Percentiles rank a stretch among this genome's conserved stretches.
phyloP scores from a whole-genome alignment of 2,113 vertebrate species.

The Lasiurus cinereus region DNA sequence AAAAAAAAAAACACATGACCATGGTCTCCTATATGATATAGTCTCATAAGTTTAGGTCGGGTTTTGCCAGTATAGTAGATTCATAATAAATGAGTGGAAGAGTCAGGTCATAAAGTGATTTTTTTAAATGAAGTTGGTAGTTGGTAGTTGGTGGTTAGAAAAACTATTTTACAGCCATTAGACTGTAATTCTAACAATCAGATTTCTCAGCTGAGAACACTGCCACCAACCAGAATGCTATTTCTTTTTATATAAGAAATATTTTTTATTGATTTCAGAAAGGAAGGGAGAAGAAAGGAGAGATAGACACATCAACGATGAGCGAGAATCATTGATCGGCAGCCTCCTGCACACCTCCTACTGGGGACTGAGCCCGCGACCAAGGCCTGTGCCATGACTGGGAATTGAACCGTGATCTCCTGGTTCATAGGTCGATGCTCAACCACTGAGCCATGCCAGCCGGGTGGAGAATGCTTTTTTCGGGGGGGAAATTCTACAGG shows the following conservation, averaged over 20 bases:
- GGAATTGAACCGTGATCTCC: too few relatives aligned
- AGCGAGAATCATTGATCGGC: neutral
- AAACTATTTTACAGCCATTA: neutral
- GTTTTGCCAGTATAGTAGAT: neutral
- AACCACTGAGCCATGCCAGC: too few relatives aligned
- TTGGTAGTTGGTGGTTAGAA: slow-evolving; percentile 35
- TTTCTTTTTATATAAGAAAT: neutral
- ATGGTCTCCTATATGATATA: neutral
- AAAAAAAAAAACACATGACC: slow-evolving; percentile 18
- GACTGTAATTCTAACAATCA: neutral
- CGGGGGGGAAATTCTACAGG: neutral
- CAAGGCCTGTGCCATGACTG: too few relatives aligned
- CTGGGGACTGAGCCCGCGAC: neutral
- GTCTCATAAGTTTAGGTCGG: neutral
- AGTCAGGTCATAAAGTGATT: neutral
- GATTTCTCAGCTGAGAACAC: slow-evolving; percentile 32
- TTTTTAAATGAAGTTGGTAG: neutral
- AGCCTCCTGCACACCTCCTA: neutral
- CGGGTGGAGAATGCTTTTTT: neutral
- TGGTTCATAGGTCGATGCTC: too few relatives aligned
- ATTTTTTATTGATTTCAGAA: neutral
- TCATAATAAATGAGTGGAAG: neutral
- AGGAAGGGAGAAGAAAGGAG: neutral
- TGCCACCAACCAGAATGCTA: neutral
- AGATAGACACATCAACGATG: neutral